These are phyloP conservation scores for Oncopodura yosiiana DNA, from an alignment of 1,140 invertebrate species.

Conservation along the genomic window DNA sequence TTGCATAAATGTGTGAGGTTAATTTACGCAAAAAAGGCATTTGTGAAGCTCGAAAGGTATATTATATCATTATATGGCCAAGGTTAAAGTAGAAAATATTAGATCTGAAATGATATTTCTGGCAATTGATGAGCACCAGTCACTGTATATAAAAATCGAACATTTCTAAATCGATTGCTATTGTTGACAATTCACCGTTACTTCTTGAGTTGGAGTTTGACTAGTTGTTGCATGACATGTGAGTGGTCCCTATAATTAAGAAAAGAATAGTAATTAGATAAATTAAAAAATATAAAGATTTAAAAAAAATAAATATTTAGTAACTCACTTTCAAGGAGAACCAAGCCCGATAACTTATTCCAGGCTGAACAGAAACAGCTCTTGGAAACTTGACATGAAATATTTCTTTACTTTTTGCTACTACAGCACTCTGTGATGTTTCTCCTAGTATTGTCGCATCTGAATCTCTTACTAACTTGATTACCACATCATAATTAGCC, in stretches of 20 bases:
- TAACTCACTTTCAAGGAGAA: slow-evolving; percentile 13
- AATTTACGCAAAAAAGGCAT: too few species aligned
- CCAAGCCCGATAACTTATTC: slow-evolving; percentile 16
- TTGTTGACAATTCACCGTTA: slow-evolving; percentile 14
- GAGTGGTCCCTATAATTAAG: slow-evolving; percentile 13
- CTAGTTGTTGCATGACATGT: slow-evolving; percentile 15
- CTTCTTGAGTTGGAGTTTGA: slow-evolving; percentile 1
- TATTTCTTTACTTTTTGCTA: slow-evolving; percentile 19
- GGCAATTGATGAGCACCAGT: slow-evolving; percentile 23
- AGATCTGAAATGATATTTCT: slow-evolving; percentile 21
- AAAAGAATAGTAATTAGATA: neutral
- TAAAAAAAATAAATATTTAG: neutral
- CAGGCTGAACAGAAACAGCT: slow-evolving; percentile 11
- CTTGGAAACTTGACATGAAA: slow-evolving; percentile 23
- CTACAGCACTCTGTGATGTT: slow-evolving; percentile 1
- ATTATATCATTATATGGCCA: too few species aligned
- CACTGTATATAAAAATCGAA: slow-evolving; percentile 15
- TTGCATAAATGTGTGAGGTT: too few species aligned
- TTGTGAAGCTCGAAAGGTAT: too few species aligned
- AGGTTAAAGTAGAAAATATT: too few species aligned
- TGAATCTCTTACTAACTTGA: slow-evolving; percentile 15
- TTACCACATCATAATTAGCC: slow-evolving; percentile 13
- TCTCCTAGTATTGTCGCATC: neutral
- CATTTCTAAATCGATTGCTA: slow-evolving; percentile 1
- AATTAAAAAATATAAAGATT: neutral